Evolutionary conservation across 2,888 invertebrate species (phyloP).

Genomic region (Biston stratarius): DNA sequence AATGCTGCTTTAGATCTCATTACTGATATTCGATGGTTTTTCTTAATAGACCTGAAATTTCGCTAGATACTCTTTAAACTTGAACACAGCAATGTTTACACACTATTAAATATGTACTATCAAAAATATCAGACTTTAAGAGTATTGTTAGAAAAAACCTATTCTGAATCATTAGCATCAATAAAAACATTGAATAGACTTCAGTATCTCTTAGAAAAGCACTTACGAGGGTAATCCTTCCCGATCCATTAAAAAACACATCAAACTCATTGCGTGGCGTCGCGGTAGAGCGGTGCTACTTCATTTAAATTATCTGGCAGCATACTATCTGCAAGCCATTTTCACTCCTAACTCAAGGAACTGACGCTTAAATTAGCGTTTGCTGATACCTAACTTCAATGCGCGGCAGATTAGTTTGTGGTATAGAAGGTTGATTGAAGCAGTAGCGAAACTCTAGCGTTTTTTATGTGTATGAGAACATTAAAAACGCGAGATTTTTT

Average conservation of each 20-base stretch:
- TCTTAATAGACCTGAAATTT: too few relatives aligned
- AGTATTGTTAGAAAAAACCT: not conserved
- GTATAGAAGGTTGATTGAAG: constrained; percentile 19
- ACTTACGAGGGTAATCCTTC: constrained; percentile 20
- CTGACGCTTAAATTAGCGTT: constrained; percentile 36
- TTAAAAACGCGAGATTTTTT: too few relatives aligned
- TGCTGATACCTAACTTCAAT: constrained; percentile 37
- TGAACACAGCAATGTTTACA: too few relatives aligned
- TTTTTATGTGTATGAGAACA: not conserved
- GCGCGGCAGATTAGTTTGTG: constrained; percentile 48
- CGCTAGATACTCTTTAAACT: too few relatives aligned
- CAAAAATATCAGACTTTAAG: too few relatives aligned
- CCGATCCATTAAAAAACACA: constrained; percentile 38
- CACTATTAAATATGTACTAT: too few relatives aligned
- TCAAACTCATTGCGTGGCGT: constrained; percentile 39
- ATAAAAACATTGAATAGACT: not conserved
- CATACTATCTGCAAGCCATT: constrained; percentile 35
- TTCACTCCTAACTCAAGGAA: constrained; percentile 26
- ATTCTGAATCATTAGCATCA: not conserved
- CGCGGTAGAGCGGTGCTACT: constrained; percentile 38
- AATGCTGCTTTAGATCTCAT: too few relatives aligned
- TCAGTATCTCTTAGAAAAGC: constrained; percentile 22
- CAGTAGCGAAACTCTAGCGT: constrained; percentile 20
- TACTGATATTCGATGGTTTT: too few relatives aligned
- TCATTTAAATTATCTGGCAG: constrained; percentile 48